Conservation (phyloP, 1,140 invertebrate genomes). For the Scaptomyza graminum region DNA sequence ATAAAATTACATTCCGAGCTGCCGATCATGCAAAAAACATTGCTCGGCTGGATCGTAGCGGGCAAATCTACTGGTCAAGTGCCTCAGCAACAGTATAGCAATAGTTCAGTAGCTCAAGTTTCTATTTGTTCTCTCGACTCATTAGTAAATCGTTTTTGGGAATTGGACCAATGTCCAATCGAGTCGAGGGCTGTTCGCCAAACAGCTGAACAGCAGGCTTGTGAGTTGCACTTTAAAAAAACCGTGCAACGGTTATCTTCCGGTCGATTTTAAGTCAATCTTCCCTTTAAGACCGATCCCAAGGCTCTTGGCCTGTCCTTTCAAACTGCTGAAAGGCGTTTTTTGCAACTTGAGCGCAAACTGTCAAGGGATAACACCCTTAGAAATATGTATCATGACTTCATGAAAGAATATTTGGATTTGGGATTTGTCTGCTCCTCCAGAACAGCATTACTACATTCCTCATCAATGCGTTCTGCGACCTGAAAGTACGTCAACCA, state of each 20-base stretch:
- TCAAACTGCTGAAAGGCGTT: neutral
- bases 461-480: neutral
- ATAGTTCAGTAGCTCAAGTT: too few species aligned
- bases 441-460: neutral
- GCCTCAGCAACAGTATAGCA: too few species aligned
- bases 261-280: too few species aligned
- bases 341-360: neutral
- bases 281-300: too few species aligned
- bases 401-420: neutral
- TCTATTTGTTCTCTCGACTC: too few species aligned
- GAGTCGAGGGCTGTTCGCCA: too few species aligned
- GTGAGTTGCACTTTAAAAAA: neutral
- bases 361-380: neutral
- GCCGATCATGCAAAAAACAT: neutral
- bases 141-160: too few species aligned
- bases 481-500: neutral
- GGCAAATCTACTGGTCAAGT: neutral
- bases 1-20: neutral
- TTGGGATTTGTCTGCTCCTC: too few species aligned
- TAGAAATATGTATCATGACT: neutral
- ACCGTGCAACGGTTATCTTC: too few species aligned
- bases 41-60: neutral
- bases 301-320: too few species aligned
- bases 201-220: too few species aligned
- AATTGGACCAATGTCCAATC: too few species aligned